A percentile compares a stretch with the other conserved stretches of the same genome.
These are phyloP conservation scores for Glaucidium brasilianum DNA, from an alignment of 2,113 vertebrate species.

Conservation along the genomic window DNA sequence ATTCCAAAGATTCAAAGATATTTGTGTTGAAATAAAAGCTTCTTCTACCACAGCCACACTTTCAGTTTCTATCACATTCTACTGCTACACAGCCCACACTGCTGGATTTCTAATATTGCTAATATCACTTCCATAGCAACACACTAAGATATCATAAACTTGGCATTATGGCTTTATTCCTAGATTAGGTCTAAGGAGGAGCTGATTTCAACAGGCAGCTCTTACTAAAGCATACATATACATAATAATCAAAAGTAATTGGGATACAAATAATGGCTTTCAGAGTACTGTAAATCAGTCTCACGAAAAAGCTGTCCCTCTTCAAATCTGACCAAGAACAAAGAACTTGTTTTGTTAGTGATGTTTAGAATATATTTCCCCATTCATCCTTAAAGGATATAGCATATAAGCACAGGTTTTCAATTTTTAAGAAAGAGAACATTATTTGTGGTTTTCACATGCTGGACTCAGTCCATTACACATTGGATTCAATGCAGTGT, in stretches of 20 bases:
- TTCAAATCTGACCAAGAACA: not conserved
- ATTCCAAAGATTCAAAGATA: not conserved
- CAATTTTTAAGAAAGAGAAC: not conserved
- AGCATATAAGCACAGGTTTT: not conserved
- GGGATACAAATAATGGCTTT: not conserved
- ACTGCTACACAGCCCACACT: not conserved
- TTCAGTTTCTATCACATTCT: not conserved
- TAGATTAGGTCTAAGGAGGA: slow-evolving; percentile 12
- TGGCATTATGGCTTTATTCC: not conserved
- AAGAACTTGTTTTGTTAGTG: not conserved
- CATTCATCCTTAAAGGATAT: not conserved
- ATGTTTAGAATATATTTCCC: not conserved
- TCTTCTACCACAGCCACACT: not conserved
- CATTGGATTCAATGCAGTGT: not conserved
- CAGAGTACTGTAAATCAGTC: not conserved
- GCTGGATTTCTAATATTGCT: slow-evolving; percentile 37
- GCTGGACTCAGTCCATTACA: not conserved
- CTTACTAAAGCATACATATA: not conserved
- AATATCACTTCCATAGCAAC: slow-evolving; percentile 55
- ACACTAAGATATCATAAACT: slow-evolving; percentile 16
- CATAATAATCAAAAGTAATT: not conserved
- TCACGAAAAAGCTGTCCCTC: not conserved
- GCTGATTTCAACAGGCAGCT: slow-evolving; percentile 5
- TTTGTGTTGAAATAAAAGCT: not conserved
- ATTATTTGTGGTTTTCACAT: not conserved